phyloP scores from a whole-genome alignment of 2,888 invertebrate genomes.

The Prosapia bicincta region DNA sequence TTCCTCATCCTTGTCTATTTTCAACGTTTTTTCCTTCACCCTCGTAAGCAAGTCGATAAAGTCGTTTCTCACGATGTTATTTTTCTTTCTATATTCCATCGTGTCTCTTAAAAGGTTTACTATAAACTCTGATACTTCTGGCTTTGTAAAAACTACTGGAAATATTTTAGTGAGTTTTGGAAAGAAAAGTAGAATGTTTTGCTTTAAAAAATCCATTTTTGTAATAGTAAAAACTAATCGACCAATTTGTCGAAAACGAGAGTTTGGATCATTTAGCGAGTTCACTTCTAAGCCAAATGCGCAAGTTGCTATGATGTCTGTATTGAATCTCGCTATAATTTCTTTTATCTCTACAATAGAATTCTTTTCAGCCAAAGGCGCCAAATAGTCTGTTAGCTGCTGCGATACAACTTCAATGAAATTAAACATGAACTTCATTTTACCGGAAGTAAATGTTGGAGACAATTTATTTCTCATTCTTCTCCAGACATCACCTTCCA shows the following conservation, averaged over 20 bases:
- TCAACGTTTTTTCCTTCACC: no score
- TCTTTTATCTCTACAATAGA: conserved; percentile 46
- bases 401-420: conserved; percentile 47
- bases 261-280: conserved; percentile 44
- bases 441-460: conserved; percentile 54
- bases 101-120: conserved; percentile 39
- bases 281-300: conserved; percentile 51
- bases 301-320: conserved; percentile 51
- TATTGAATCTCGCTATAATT: conserved; percentile 48
- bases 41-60: conserved; percentile 40
- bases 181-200: conserved; percentile 35
- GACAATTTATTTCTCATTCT: conserved; percentile 51
- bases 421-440: conserved; percentile 53
- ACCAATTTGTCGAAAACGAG: conserved; percentile 46
- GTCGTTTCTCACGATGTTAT: conserved; percentile 40
- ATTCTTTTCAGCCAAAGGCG: conserved; percentile 11
- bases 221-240: neutral
- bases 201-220: conserved; percentile 29
- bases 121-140: conserved; percentile 40
- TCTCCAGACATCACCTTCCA: conserved; percentile 54
- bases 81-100: conserved; percentile 38
- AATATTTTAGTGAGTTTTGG: conserved; percentile 34
- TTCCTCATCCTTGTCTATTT: no score
- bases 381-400: conserved; percentile 43
- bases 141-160: conserved; percentile 34